Percentiles rank a stretch among this genome's conserved stretches.
Evolutionary conservation across 2,797 vertebrate species (phyloP).

Genomic region (Sciaenops ocellatus): DNA sequence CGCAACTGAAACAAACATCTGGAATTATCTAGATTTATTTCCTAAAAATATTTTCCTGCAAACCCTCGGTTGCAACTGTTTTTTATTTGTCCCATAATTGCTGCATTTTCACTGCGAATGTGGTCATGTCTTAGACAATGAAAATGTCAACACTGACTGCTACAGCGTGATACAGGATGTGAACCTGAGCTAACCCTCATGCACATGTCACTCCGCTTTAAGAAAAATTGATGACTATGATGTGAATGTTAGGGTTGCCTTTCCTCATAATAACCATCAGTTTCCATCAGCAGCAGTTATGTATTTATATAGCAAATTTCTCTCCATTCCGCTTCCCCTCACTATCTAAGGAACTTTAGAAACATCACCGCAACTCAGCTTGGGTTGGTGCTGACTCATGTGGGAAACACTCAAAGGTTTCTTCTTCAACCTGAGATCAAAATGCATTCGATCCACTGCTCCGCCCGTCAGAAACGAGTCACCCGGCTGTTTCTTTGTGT

Average conservation of each 20-base stretch:
- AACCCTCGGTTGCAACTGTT: neutral
- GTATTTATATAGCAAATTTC: neutral
- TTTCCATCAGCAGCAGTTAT: constrained; percentile 10
- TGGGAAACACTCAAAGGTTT: constrained; percentile 34
- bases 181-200: constrained; percentile 7
- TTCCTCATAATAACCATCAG: neutral
- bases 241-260: neutral
- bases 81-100: neutral
- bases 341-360: neutral
- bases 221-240: neutral
- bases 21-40: neutral
- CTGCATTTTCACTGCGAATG: constrained; percentile 5
- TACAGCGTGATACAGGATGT: constrained; percentile 11
- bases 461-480: constrained; percentile 53
- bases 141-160: neutral
- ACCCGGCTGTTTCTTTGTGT: constrained; percentile 60
- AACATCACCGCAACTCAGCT: neutral
- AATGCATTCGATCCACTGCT: constrained; percentile 48
- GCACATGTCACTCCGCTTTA: neutral
- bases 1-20: constrained; percentile 4
- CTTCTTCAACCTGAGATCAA: constrained; percentile 50
- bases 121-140: constrained; percentile 6
- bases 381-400: constrained; percentile 37
- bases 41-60: neutral
- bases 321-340: neutral